Conservation (phyloP, 2,888 invertebrate genomes). For the Masnerella sp. region DNA sequence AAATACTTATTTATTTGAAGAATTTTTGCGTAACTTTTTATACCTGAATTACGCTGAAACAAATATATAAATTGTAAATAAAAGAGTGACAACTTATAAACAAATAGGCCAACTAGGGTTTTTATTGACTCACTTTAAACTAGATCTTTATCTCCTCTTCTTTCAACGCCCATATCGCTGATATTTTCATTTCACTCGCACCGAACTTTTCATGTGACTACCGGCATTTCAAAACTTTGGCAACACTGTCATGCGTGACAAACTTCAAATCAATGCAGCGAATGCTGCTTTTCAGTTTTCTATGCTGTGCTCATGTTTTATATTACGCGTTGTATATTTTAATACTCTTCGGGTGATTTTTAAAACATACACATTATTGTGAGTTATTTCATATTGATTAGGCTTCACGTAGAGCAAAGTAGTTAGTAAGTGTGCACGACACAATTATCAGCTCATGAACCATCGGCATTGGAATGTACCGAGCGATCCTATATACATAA, state of each 20-base stretch:
- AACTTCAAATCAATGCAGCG: not conserved
- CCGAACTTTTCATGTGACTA: no score
- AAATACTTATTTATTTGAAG: no score
- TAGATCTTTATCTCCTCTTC: no score
- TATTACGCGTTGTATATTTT: conserved; percentile 10
- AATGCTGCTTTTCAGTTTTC: conserved; percentile 6
- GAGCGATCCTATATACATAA: conserved; percentile 25
- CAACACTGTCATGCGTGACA: not conserved
- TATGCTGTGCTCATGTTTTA: conserved; percentile 19
- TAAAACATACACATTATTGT: conserved; percentile 1
- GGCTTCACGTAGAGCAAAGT: not conserved
- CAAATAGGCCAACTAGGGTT: no score
- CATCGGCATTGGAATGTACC: not conserved
- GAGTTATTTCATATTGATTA: not conserved
- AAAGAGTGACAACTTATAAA: no score
- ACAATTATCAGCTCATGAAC: not conserved
- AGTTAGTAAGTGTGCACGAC: not conserved
- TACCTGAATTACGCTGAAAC: no score
- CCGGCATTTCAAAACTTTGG: not conserved
- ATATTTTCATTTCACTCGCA: no score
- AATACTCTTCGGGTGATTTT: not conserved
- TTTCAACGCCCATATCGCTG: no score
- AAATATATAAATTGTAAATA: no score
- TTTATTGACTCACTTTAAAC: no score
- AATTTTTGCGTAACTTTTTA: no score